Base-by-base conservation (phyloP, 2,113 vertebrate genomes). In the Ammodytes marinus region DNA sequence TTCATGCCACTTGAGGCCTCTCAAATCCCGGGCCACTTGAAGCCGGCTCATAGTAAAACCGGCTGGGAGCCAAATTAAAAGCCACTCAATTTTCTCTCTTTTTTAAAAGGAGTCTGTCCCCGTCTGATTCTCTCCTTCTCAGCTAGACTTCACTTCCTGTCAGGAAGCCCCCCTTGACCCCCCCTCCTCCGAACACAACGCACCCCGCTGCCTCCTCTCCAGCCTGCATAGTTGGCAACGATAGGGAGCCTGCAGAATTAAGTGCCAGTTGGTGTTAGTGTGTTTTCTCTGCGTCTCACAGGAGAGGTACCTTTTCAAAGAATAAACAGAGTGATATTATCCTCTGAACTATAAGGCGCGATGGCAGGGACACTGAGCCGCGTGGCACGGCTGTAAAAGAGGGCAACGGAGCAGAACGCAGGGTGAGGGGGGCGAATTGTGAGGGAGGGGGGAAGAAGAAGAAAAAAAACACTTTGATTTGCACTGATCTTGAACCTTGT, bases 221-320 rank as follows among this genome's bases (percentile, higher is more conserved):
- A 47, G 80, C 91, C 27, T 91, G 95, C 96, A 96, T 95, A 96
- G 96, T 94, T 94, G 95, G 93, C 94, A 94, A 90, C 96, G 95
- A 95, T 95, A 94, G 96, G 96, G 96, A 96, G 95, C 93, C 95
- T 92, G 84, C 91, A 95, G 96, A 96, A 97, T 97, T 97, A 98
- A 99, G 98, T 98, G 96, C 95, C 96, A 97, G 96, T 98, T 98
- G 97, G 96, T 97, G 96, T 97, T 98, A 95, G 93, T 93, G 95
- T 98, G 97, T 97, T 98, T 98, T 97, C 92, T 95, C 96, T 96
- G 94, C 92, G 89, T 96, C 96, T 96, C 97, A 91, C 95, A 89
- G 95, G 97, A 97, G 96, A 95, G 27, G 94, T 95, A 94, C 90
- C 89, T 95, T 87, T 97, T 97, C 96, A 97, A 97, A 96, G 96